Percentiles rank a stretch among this genome's conserved stretches.
These are phyloP conservation scores for Apomyelois bistriatella DNA, from an alignment of 2,888 invertebrate genomes.

Conservation along the genomic window DNA sequence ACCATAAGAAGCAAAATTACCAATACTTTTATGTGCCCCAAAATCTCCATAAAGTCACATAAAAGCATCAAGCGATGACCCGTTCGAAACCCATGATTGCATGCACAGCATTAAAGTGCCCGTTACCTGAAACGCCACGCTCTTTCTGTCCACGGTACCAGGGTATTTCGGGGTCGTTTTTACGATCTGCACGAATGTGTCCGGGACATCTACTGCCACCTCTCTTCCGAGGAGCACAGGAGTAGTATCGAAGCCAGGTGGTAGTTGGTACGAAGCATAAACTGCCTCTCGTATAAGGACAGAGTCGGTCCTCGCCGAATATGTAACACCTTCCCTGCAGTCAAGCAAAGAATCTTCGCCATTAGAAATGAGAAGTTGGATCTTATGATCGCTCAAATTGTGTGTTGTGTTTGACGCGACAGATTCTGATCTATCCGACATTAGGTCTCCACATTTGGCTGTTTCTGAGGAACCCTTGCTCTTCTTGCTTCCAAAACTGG, in stretches of 20 bases:
- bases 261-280: conserved; percentile 70
- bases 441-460: conserved; percentile 61
- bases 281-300: conserved; percentile 72
- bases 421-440: conserved; percentile 58
- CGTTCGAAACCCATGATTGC: conserved; percentile 31
- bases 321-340: conserved; percentile 67
- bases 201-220: conserved; percentile 93
- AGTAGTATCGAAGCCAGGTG: conserved; percentile 71
- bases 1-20: not conserved
- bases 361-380: conserved; percentile 68
- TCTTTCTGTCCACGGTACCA: conserved; percentile 77
- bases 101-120: conserved; percentile 49
- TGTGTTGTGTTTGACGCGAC: conserved; percentile 53
- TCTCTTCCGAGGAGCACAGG: conserved; percentile 78
- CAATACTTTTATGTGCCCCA: not conserved
- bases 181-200: conserved; percentile 90
- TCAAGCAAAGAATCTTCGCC: conserved; percentile 70
- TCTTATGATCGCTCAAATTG: conserved; percentile 65
- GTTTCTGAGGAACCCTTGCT: conserved; percentile 68
- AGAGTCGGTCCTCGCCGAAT: conserved; percentile 74
- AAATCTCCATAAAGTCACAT: conserved; percentile 5
- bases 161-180: conserved; percentile 87
- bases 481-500: conserved; percentile 66
- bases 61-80: conserved; percentile 15
- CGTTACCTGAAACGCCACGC: conserved; percentile 71